These are phyloP conservation scores for Vanessa tameamea DNA, from an alignment of 1,140 invertebrate species.

Conservation along the genomic window DNA sequence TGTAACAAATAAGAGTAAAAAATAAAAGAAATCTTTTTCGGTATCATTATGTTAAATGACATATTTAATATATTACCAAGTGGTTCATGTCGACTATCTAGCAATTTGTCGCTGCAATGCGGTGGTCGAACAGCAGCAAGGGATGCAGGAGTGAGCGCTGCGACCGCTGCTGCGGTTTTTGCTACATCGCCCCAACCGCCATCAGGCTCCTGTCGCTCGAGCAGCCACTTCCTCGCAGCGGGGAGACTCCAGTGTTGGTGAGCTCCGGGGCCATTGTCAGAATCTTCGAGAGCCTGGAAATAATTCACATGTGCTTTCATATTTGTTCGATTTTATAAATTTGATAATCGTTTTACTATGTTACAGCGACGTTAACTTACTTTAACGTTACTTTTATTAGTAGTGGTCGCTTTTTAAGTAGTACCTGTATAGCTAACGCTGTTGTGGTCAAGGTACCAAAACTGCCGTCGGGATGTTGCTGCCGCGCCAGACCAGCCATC, in stretches of 20 bases:
- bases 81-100: constrained; percentile 68
- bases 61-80: constrained; percentile 51
- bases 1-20: background rate
- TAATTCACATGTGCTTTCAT: background rate
- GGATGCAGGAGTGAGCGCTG: constrained; percentile 85
- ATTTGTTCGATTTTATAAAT: too few species aligned
- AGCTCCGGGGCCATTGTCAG: constrained; percentile 82
- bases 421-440: constrained; percentile 87
- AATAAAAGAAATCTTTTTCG: background rate
- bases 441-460: constrained; percentile 92
- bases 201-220: constrained; percentile 86
- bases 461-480: constrained; percentile 89
- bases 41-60: background rate
- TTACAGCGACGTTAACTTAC: too few species aligned
- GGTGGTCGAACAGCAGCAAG: constrained; percentile 85
- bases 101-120: constrained; percentile 81
- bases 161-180: constrained; percentile 88
- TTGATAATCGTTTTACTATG: too few species aligned
- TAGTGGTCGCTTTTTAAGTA: too few species aligned
- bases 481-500: constrained; percentile 86
- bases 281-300: constrained; percentile 85
- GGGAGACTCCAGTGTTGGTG: constrained; percentile 87
- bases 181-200: constrained; percentile 89
- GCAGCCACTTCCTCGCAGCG: constrained; percentile 86
- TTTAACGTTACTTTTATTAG: too few species aligned